Evolutionary conservation across 1,140 invertebrate species (phyloP).

Genomic region (Acyrthosiphon pisum): DNA sequence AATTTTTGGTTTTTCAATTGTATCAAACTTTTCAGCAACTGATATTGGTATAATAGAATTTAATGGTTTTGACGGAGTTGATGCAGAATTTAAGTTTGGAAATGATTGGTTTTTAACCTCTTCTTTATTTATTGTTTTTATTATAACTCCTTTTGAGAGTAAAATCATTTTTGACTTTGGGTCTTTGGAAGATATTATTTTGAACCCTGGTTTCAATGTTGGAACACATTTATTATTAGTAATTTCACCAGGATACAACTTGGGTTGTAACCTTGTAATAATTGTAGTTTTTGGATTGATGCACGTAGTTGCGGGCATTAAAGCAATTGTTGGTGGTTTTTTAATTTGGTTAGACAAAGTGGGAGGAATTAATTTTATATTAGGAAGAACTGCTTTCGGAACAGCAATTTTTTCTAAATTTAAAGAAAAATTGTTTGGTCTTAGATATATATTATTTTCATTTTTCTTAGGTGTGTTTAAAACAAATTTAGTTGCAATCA

Average conservation of each 20-base stretch:
- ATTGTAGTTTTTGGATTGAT: not conserved
- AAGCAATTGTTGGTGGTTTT: not conserved
- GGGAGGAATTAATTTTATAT: not conserved
- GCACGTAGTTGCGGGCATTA: not conserved
- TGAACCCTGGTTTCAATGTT: not conserved
- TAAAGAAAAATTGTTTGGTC: not conserved
- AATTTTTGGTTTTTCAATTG: not conserved
- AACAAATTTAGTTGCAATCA: not conserved
- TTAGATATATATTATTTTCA: not conserved
- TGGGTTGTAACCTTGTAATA: not conserved
- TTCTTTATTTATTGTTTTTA: not conserved
- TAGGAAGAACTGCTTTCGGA: conserved; percentile 5
- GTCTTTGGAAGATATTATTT: not conserved
- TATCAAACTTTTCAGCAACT: not conserved
- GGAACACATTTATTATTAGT: not conserved
- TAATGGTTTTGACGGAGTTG: not conserved
- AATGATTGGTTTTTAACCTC: not conserved
- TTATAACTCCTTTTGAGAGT: not conserved
- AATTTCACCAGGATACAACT: not conserved
- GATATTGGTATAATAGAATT: not conserved
- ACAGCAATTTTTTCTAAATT: conserved; percentile 41
- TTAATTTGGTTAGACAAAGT: not conserved
- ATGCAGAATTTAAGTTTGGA: not conserved
- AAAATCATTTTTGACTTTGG: conserved; percentile 6
- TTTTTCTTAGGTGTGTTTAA: not conserved